Evolutionary conservation across 2,113 vertebrate species (phyloP), one percentile per base, ranked within the genome.

Genomic region (Nerophis lumbriciformis): DNA sequence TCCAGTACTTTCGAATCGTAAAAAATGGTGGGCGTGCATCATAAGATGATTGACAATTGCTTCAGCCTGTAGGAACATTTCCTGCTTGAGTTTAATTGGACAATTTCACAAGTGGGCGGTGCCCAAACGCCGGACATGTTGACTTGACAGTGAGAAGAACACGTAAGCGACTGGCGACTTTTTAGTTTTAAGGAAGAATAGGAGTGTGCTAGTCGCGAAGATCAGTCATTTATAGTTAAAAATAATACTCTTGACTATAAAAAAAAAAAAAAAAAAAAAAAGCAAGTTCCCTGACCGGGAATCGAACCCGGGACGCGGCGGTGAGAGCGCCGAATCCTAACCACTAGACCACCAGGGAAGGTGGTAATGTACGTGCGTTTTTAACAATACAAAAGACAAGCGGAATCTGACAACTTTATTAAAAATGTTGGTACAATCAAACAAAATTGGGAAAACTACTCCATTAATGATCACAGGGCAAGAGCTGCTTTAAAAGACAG

Each of bases 291-390:
- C 75, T 78, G 63, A 85, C 72, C 79, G 79, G 81, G 71, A 90
- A 84, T 69, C 79, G 83, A 88, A 87, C 82, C 36, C 77, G 45
- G 84, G 72, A 76, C 19, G 73, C 79, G 49, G 71, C 60, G 44
- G 89, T 87, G 88, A 87, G 85, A 69, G 68, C 77, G 2, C 83
- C 73, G 62, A 87, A 88, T 86, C 83, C 84, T 88, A 83, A 71
- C 85, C 84, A 86, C 83, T 83, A 89, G 81, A 55, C 53, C 53
- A 28, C 28, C 28, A 28, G 4, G 28, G 28, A 28, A 2, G 1
- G 2, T 28, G 28, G 28, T 28, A 28, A 3, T 3, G 28, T 3
- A 28, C 3, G 1, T 3, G 2, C 28, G 28, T 28, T 2, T 28
- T 28, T 28, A 28, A 3, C 28, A 28, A 3, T 28, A 28, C 1